Evolutionary conservation across 2,797 vertebrate genomes (phyloP).

Genomic region (Gallinago stenura): DNA sequence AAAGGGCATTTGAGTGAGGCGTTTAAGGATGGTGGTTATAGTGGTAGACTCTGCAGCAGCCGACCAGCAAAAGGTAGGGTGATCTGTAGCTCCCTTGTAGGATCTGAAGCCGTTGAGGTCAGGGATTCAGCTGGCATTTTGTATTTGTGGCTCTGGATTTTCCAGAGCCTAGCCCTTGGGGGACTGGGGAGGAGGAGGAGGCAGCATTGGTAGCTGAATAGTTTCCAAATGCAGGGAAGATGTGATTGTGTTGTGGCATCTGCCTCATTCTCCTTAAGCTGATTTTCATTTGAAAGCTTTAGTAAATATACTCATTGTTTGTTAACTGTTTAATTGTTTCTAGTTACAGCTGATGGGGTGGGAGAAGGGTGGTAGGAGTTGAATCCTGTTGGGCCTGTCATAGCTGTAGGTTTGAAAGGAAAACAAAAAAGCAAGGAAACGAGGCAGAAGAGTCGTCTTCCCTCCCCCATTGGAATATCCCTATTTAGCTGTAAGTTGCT

Average conservation of each 20-base stretch:
- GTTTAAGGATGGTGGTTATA: background rate
- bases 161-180: background rate
- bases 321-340: background rate
- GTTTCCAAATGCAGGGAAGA: background rate
- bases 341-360: background rate
- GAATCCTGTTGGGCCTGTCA: background rate
- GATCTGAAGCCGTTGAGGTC: background rate
- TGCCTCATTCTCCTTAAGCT: background rate
- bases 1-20: fast-evolving
- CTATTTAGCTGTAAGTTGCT: background rate
- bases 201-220: background rate
- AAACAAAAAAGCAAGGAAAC: background rate
- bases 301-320: background rate
- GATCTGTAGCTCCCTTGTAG: background rate
- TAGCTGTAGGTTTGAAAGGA: background rate
- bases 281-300: background rate
- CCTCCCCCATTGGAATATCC: background rate
- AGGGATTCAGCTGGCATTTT: background rate
- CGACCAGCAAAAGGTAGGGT: background rate
- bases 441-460: background rate
- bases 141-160: background rate
- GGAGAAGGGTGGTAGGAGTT: background rate
- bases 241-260: background rate
- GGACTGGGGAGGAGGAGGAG: background rate
- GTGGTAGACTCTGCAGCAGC: background rate